These are phyloP conservation scores for Chromis chromis DNA, from an alignment of 2,797 vertebrate species.

Conservation along the genomic window DNA sequence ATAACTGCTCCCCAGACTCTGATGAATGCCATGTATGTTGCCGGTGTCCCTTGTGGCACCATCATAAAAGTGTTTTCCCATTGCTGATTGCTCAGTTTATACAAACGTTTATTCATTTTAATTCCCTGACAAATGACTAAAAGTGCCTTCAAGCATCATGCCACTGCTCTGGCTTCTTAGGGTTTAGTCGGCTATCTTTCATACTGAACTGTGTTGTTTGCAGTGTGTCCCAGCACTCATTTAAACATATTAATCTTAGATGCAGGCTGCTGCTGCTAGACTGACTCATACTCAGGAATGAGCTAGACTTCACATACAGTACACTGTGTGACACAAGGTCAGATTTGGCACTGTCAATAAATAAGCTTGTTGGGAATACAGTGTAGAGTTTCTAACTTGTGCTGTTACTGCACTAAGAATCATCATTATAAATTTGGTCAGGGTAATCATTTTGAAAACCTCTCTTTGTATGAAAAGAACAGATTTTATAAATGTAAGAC, in stretches of 20 bases:
- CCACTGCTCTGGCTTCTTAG: conserved; percentile 2
- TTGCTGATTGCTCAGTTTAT: conserved; percentile 51
- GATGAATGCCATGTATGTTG: conserved; percentile 75
- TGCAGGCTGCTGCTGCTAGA: neutral
- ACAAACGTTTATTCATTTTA: conserved; percentile 73
- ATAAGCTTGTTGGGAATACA: conserved; percentile 19
- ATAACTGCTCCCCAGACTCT: conserved; percentile 26
- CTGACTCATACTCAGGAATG: conserved; percentile 9
- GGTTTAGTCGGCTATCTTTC: conserved; percentile 29
- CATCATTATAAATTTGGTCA: conserved; percentile 11
- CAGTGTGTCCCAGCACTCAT: conserved; percentile 1
- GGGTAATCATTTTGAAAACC: conserved; percentile 21
- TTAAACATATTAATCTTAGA: conserved; percentile 26
- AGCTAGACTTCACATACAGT: conserved; percentile 16
- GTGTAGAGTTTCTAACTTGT: conserved; percentile 15
- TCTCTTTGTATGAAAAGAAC: conserved; percentile 1
- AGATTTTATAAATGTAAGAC: conserved; percentile 5
- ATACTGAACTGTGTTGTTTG: conserved; percentile 1
- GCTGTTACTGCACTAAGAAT: neutral
- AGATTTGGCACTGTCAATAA: neutral
- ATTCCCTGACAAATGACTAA: conserved; percentile 61
- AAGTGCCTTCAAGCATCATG: neutral
- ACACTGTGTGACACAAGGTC: conserved; percentile 20
- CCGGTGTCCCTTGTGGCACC: conserved; percentile 48
- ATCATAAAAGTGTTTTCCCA: conserved; percentile 70